Conservation (phyloP, 92 coral and sea anemone species). For the Bergia sp. region DNA sequence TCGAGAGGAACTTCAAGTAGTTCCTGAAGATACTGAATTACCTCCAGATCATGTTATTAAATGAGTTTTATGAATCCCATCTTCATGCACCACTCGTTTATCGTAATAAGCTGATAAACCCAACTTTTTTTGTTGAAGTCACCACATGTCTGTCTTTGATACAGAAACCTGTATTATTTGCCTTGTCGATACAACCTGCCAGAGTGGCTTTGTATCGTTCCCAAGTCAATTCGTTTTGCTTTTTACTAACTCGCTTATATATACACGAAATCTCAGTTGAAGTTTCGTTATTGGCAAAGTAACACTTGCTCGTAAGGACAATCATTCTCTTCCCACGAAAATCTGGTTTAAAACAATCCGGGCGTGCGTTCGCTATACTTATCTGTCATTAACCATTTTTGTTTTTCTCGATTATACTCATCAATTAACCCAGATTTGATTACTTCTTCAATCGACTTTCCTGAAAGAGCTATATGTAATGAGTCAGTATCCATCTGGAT, state of each 20-base stretch:
- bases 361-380: neutral
- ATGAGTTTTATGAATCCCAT: neutral
- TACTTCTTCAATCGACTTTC: neutral
- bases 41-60: neutral
- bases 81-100: neutral
- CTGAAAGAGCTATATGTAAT: too few relatives aligned
- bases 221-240: neutral
- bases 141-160: neutral
- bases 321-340: neutral
- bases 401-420: neutral
- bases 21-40: too few relatives aligned
- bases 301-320: neutral
- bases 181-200: neutral
- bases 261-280: neutral
- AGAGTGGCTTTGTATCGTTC: neutral
- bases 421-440: neutral
- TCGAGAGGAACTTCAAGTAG: too few relatives aligned
- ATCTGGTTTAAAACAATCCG: slow-evolving; percentile 6
- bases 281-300: neutral
- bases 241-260: neutral
- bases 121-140: neutral
- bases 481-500: too few relatives aligned
- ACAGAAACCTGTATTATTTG: neutral
- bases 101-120: neutral
- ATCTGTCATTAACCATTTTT: neutral